Conservation (phyloP, 2,888 invertebrate genomes). For the Spatulosminthurus flaviceps region DNA sequence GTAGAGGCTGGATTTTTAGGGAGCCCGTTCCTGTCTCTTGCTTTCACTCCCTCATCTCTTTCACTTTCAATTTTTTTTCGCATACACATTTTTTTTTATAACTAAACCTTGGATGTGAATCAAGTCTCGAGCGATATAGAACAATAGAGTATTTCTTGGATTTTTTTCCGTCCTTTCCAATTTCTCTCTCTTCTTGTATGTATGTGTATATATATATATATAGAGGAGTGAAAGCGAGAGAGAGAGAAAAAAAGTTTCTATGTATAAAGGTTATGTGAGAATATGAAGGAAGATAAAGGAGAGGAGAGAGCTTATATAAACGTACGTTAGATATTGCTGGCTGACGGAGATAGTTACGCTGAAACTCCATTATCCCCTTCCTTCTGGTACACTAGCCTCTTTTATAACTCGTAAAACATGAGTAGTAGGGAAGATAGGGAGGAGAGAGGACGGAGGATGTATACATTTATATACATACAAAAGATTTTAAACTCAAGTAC, state of each 20-base stretch:
- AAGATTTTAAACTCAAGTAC: no score
- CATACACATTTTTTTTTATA: background rate
- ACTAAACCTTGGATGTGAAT: no score
- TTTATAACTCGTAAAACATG: background rate
- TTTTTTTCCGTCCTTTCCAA: no score
- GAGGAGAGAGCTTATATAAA: no score
- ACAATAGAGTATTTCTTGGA: no score
- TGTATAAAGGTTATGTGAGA: no score
- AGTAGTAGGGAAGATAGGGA: background rate
- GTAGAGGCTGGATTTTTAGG: background rate
- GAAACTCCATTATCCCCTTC: constrained; percentile 28
- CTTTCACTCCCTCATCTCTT: background rate
- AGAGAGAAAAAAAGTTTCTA: no score
- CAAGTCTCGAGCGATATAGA: no score
- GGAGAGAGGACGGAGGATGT: background rate
- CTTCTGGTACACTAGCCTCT: background rate
- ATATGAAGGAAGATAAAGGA: no score
- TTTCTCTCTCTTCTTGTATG: no score
- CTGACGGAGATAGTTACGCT: constrained; percentile 2
- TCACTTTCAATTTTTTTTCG: background rate
- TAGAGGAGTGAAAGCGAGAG: no score
- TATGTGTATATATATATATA: no score
- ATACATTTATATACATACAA: background rate
- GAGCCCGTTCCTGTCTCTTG: background rate
- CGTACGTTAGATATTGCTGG: background rate